Percentiles rank a stretch among this genome's conserved stretches.
These are phyloP conservation scores for Odontocolon sp. DNA, from an alignment of 2,888 invertebrate genomes.

Conservation along the genomic window DNA sequence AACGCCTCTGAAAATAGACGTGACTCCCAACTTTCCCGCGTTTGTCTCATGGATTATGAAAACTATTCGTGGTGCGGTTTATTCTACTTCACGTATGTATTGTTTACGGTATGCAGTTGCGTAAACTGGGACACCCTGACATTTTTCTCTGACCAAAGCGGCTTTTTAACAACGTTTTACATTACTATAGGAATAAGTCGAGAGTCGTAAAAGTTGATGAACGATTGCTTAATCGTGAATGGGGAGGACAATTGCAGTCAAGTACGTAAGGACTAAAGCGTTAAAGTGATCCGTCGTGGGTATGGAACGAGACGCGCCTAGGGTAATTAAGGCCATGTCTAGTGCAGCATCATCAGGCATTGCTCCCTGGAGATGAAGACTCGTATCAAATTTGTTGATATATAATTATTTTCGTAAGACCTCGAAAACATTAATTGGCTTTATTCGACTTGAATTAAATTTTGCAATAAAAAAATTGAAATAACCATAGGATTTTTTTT, in stretches of 20 bases:
- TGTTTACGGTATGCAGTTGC: neutral
- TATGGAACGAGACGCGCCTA: conserved; percentile 5
- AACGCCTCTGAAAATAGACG: conserved; percentile 56
- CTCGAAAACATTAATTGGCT: too few relatives aligned
- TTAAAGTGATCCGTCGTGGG: neutral
- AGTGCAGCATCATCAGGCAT: neutral
- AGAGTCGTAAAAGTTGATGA: conserved; percentile 51
- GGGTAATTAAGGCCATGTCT: conserved; percentile 6
- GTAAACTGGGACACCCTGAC: conserved; percentile 37
- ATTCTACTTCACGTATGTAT: neutral
- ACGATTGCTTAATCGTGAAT: conserved; percentile 29
- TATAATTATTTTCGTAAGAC: too few relatives aligned
- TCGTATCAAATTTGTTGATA: too few relatives aligned
- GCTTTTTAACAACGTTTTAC: neutral
- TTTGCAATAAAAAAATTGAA: too few relatives aligned
- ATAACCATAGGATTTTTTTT: too few relatives aligned
- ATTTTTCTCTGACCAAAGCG: neutral
- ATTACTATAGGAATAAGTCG: neutral
- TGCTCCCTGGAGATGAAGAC: neutral
- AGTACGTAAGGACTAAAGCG: conserved; percentile 28
- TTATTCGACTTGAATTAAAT: too few relatives aligned
- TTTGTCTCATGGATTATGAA: conserved; percentile 40
- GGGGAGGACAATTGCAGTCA: conserved; percentile 25
- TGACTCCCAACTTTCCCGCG: conserved; percentile 35
- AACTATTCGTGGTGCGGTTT: conserved; percentile 44